These are phyloP conservation scores for Strix occidentalis DNA, from an alignment of 2,797 vertebrate genomes.

Conservation along the genomic window DNA sequence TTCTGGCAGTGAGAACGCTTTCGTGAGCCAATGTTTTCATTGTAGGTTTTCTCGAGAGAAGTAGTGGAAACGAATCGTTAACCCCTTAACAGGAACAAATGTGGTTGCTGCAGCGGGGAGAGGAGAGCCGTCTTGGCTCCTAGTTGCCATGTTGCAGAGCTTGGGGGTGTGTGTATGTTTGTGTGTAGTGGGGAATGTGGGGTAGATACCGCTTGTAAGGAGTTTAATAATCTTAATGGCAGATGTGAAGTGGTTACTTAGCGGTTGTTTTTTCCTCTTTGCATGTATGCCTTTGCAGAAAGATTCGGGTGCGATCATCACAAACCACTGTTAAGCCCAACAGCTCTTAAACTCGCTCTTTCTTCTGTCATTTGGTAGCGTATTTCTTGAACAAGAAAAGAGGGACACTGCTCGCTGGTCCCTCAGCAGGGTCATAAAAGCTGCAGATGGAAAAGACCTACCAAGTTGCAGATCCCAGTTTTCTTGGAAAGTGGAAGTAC, in stretches of 20 bases:
- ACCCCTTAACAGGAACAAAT: slow-evolving; percentile 75
- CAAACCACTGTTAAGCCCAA: slow-evolving; percentile 6
- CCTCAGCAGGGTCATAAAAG: not conserved
- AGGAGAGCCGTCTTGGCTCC: slow-evolving; percentile 25
- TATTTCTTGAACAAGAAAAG: not conserved
- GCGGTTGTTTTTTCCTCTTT: slow-evolving; percentile 53
- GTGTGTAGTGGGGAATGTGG: slow-evolving; percentile 39
- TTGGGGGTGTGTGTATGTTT: slow-evolving; percentile 48
- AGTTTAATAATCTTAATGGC: slow-evolving; percentile 65
- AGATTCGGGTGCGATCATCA: not conserved
- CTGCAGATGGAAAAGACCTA: slow-evolving; percentile 50
- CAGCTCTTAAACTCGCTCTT: slow-evolving; percentile 6
- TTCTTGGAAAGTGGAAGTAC: slow-evolving; percentile 35
- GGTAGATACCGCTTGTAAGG: slow-evolving; percentile 40
- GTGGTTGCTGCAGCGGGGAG: slow-evolving; percentile 52
- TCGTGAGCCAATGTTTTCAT: slow-evolving; percentile 78
- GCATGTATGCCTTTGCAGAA: slow-evolving; percentile 33
- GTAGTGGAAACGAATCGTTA: slow-evolving; percentile 77
- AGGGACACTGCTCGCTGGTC: not conserved
- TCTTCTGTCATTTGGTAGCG: slow-evolving; percentile 6
- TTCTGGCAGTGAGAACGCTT: slow-evolving; percentile 74
- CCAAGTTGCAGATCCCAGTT: slow-evolving; percentile 6
- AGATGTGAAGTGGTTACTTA: slow-evolving; percentile 69
- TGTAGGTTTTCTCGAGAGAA: slow-evolving; percentile 79
- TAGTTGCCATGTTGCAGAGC: slow-evolving; percentile 9